Percentiles rank a stretch among this genome's conserved stretches.
These are phyloP conservation scores for Drosophila meridiana DNA, from an alignment of 2,888 invertebrate genomes.

Conservation along the genomic window DNA sequence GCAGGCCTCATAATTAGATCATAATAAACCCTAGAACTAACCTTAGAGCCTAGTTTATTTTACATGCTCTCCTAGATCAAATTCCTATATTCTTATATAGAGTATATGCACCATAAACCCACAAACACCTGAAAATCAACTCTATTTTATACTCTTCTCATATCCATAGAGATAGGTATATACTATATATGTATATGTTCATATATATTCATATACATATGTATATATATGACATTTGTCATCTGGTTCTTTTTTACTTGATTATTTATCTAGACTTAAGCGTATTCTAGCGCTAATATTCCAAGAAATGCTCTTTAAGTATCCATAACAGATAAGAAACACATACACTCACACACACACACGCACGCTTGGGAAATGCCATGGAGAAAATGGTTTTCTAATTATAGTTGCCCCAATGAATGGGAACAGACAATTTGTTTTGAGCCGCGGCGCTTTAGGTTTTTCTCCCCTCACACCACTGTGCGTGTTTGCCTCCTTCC, in stretches of 20 bases:
- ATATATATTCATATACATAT: neutral
- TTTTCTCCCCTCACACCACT: slow-evolving; percentile 2
- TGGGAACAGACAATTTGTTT: slow-evolving; percentile 52
- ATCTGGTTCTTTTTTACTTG: neutral
- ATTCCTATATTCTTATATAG: neutral
- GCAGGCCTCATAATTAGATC: too few relatives aligned
- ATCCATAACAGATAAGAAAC: slow-evolving; percentile 39
- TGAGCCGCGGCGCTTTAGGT: slow-evolving; percentile 36
- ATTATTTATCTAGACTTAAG: slow-evolving; percentile 2
- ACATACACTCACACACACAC: slow-evolving; percentile 1
- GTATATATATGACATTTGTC: neutral
- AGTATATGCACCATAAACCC: neutral
- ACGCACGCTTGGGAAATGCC: slow-evolving; percentile 34
- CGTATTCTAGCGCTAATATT: slow-evolving; percentile 16
- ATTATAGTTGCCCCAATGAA: slow-evolving; percentile 62
- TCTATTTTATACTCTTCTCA: neutral
- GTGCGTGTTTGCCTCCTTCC: neutral
- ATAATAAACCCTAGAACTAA: too few relatives aligned
- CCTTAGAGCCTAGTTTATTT: too few relatives aligned
- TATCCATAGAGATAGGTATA: neutral
- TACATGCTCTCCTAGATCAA: neutral
- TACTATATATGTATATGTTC: neutral
- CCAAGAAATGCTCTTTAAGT: slow-evolving; percentile 32
- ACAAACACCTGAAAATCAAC: neutral
- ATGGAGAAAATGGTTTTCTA: slow-evolving; percentile 52